These are phyloP conservation scores for Aradus depressus DNA, from an alignment of 2,888 invertebrate species.

Conservation along the genomic window DNA sequence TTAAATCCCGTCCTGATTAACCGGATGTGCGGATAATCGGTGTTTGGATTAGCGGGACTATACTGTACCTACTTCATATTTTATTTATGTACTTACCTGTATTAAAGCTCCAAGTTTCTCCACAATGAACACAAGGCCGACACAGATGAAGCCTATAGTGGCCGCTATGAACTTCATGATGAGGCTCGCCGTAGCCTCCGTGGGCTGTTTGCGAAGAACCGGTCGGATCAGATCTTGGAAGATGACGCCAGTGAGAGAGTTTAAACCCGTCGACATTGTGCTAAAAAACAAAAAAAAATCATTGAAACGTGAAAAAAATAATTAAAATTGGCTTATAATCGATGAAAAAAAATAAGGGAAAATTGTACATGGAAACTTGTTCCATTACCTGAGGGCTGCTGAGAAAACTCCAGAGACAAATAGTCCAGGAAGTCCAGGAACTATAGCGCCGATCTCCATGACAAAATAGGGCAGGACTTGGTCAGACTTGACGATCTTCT, in stretches of 20 bases:
- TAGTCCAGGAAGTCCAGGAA: conserved; percentile 71
- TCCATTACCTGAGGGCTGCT: conserved; percentile 62
- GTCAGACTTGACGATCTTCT: conserved; percentile 53
- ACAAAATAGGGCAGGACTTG: conserved; percentile 71
- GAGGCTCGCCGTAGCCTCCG: conserved; percentile 52
- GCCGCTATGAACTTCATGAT: conserved; percentile 60
- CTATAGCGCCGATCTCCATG: conserved; percentile 60
- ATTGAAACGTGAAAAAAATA: background rate
- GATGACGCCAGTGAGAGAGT: conserved; percentile 69
- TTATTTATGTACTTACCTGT: conserved; percentile 37
- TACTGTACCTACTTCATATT: no score
- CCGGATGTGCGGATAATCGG: no score
- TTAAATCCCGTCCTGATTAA: no score
- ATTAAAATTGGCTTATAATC: background rate
- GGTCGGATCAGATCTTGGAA: conserved; percentile 68
- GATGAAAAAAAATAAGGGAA: background rate
- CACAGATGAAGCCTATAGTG: conserved; percentile 51
- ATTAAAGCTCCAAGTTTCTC: conserved; percentile 59
- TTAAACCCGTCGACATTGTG: conserved; percentile 49
- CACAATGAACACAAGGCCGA: conserved; percentile 49
- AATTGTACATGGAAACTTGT: background rate
- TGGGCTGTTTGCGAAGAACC: conserved; percentile 48
- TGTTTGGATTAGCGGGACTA: no score
- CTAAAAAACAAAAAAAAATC: conserved; percentile 10
- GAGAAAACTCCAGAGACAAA: conserved; percentile 80